Evolutionary conservation across 2,797 vertebrate species (phyloP).

Genomic region (Protosalanx chinensis): DNA sequence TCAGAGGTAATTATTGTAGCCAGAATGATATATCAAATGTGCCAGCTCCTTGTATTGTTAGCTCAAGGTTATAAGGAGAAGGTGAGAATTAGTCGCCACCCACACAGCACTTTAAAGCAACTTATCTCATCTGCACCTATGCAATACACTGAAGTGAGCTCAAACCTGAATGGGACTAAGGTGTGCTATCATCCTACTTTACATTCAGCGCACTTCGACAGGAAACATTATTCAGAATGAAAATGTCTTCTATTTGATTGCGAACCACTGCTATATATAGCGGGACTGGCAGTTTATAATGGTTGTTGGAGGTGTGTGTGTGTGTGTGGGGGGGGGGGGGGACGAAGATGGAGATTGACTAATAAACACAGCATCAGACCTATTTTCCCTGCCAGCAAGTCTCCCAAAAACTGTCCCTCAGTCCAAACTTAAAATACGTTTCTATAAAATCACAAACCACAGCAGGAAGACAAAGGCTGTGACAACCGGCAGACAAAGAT

Average conservation of each 20-base stretch:
- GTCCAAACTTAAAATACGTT: not conserved
- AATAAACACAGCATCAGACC: too few relatives aligned
- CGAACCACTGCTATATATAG: too few relatives aligned
- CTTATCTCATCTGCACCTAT: constrained; percentile 50
- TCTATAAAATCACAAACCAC: not conserved
- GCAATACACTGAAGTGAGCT: constrained; percentile 40
- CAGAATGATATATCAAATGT: constrained; percentile 37
- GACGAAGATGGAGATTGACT: too few relatives aligned
- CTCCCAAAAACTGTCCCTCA: not conserved
- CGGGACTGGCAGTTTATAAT: too few relatives aligned
- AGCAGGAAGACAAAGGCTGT: not conserved
- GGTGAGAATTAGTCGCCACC: constrained; percentile 59
- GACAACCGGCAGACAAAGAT: not conserved
- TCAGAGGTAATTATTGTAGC: constrained; percentile 13
- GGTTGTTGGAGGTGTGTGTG: too few relatives aligned
- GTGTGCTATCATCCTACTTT: too few relatives aligned
- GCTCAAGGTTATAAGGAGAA: constrained; percentile 48
- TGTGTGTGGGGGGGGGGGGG: too few relatives aligned
- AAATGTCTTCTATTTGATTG: too few relatives aligned
- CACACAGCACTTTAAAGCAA: constrained; percentile 53
- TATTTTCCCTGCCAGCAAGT: too few relatives aligned
- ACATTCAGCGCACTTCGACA: too few relatives aligned
- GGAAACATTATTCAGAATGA: too few relatives aligned
- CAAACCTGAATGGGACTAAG: constrained; percentile 37
- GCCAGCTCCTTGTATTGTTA: constrained; percentile 52